Conservation (phyloP, 1,140 invertebrate genomes). For the Rhyzopertha dominica region DNA sequence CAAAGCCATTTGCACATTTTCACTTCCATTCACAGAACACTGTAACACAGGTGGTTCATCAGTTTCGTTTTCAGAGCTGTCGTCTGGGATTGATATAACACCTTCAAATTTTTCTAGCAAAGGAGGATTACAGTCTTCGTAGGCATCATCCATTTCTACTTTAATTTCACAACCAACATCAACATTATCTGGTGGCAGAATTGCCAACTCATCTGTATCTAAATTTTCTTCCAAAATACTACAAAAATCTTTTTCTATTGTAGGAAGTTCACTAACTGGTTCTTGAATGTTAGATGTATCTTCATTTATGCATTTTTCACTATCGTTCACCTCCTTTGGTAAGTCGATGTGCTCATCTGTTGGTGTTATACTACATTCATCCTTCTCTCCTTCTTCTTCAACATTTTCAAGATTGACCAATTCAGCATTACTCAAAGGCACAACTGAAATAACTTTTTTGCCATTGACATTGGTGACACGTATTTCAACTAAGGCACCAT, state of each 20-base stretch:
- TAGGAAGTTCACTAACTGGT: neutral
- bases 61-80: too few relatives aligned
- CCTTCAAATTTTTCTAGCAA: too few relatives aligned
- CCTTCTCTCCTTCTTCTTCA: conserved; percentile 4
- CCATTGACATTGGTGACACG: conserved; percentile 32
- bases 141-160: too few relatives aligned
- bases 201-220: too few relatives aligned
- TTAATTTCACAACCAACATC: too few relatives aligned
- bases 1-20: too few relatives aligned
- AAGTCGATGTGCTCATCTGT: neutral
- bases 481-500: conserved; percentile 37
- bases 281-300: neutral
- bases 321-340: neutral
- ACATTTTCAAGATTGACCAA: conserved; percentile 32
- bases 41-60: too few relatives aligned
- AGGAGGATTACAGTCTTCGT: too few relatives aligned
- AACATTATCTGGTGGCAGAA: too few relatives aligned
- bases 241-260: neutral
- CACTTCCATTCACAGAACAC: too few relatives aligned
- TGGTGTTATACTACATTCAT: neutral
- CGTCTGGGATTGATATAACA: too few relatives aligned
- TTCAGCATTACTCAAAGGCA: conserved; percentile 27
- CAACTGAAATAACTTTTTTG: conserved; percentile 37
- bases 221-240: neutral
- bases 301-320: neutral